These are phyloP conservation scores for Ancistrus triradiatus DNA, from an alignment of 2,113 vertebrate species.

Conservation along the genomic window DNA sequence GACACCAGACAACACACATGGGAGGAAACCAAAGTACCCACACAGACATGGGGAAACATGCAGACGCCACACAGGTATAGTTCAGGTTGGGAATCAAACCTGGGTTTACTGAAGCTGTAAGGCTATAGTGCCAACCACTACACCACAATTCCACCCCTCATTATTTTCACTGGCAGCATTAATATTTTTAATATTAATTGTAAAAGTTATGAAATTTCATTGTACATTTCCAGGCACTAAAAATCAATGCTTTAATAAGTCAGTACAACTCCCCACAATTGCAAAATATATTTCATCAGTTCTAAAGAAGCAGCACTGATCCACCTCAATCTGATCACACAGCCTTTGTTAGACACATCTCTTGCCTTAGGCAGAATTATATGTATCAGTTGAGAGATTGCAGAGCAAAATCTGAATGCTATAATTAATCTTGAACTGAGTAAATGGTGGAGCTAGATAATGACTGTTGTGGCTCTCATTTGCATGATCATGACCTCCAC, in stretches of 20 bases:
- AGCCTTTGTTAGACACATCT: slow-evolving; percentile 27
- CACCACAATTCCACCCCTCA: no score
- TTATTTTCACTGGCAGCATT: slow-evolving; percentile 20
- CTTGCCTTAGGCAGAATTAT: slow-evolving; percentile 27
- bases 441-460: slow-evolving; percentile 10
- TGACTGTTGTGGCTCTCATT: slow-evolving; percentile 2
- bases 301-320: slow-evolving; percentile 4
- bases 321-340: not conserved
- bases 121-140: no score
- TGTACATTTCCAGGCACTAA: slow-evolving; percentile 15
- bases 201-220: slow-evolving; percentile 17
- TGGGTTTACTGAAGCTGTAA: no score
- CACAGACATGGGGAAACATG: no score
- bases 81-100: no score
- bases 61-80: no score
- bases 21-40: no score
- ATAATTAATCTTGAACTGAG: slow-evolving; percentile 37
- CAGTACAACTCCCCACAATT: not conserved
- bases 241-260: slow-evolving; percentile 9
- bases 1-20: no score
- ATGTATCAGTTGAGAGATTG: slow-evolving; percentile 23
- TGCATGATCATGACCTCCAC: slow-evolving; percentile 13
- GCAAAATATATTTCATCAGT: slow-evolving; percentile 4
- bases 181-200: slow-evolving; percentile 18
- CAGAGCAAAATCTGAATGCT: slow-evolving; percentile 17